phyloP scores from a whole-genome alignment of 2,113 vertebrate genomes.

The Sander lucioperca region DNA sequence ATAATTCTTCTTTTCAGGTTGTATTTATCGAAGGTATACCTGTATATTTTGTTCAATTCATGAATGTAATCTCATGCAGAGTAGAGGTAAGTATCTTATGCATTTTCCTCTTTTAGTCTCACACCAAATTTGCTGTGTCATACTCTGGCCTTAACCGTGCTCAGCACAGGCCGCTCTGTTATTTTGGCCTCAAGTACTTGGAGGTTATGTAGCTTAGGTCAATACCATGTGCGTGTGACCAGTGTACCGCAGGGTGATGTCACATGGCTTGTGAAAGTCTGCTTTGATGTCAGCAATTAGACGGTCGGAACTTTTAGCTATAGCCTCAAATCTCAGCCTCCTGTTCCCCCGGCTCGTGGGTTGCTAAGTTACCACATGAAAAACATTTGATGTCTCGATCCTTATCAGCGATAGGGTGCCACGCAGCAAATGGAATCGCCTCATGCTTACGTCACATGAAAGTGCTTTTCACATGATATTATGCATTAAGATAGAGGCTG shows the following conservation, averaged over 20 bases:
- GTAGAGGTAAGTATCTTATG: neutral
- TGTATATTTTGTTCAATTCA: neutral
- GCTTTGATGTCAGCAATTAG: conserved; percentile 74
- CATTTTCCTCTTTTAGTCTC: conserved; percentile 1
- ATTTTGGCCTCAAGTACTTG: conserved; percentile 63
- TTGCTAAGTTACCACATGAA: conserved; percentile 63
- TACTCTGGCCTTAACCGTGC: conserved; percentile 27
- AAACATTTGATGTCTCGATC: conserved; percentile 66
- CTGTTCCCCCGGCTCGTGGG: conserved; percentile 33
- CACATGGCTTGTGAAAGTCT: conserved; percentile 73
- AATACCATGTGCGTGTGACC: conserved; percentile 60
- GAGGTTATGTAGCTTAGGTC: conserved; percentile 74
- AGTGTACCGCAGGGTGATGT: conserved; percentile 68
- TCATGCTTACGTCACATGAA: conserved; percentile 24
- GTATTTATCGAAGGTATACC: neutral
- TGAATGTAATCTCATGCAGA: neutral
- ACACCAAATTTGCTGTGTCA: conserved; percentile 36
- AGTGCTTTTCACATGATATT: conserved; percentile 30
- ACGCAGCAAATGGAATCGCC: conserved; percentile 11
- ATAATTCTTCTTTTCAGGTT: neutral
- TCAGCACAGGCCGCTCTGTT: conserved; percentile 58
- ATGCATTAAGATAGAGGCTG: neutral
- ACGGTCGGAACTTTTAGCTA: conserved; percentile 41
- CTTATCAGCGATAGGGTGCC: conserved; percentile 60
- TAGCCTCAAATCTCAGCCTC: conserved; percentile 37